Conservation (phyloP, 2,113 vertebrate species). For the Sterrhoptilus dennistouni region DNA sequence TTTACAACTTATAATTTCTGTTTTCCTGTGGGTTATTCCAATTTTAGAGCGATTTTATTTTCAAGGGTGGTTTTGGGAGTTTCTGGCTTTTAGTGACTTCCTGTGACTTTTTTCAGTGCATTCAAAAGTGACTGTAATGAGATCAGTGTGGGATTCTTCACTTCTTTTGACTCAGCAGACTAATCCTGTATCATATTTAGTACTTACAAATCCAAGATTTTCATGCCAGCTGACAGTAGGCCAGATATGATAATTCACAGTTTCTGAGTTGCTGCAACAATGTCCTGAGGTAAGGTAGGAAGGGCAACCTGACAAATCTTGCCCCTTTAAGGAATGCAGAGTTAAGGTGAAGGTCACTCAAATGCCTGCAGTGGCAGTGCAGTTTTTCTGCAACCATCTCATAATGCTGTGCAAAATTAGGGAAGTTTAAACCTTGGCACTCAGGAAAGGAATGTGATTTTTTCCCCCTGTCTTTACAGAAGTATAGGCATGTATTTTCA, state of each 20-base stretch:
- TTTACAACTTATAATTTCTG: neutral
- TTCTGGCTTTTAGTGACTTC: neutral
- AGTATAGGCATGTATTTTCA: neutral
- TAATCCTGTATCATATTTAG: constrained; percentile 18
- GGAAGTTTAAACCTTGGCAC: neutral
- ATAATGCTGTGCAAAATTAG: neutral
- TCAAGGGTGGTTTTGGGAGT: neutral
- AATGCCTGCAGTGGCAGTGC: neutral
- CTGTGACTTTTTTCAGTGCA: neutral
- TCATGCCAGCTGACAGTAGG: neutral
- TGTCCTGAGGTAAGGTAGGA: neutral
- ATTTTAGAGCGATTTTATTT: neutral
- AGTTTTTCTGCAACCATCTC: neutral
- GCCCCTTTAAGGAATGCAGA: neutral
- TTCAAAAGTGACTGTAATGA: neutral
- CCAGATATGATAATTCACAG: neutral
- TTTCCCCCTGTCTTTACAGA: neutral
- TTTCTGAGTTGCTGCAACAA: neutral
- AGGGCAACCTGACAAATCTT: neutral
- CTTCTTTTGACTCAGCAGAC: neutral
- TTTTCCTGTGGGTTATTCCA: neutral
- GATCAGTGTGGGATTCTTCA: neutral
- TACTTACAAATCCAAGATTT: neutral
- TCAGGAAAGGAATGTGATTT: neutral
- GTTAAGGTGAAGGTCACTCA: constrained; percentile 8